These are phyloP conservation scores for Pseudocheirus occidentalis DNA, from an alignment of 2,797 vertebrate genomes.

Conservation along the genomic window DNA sequence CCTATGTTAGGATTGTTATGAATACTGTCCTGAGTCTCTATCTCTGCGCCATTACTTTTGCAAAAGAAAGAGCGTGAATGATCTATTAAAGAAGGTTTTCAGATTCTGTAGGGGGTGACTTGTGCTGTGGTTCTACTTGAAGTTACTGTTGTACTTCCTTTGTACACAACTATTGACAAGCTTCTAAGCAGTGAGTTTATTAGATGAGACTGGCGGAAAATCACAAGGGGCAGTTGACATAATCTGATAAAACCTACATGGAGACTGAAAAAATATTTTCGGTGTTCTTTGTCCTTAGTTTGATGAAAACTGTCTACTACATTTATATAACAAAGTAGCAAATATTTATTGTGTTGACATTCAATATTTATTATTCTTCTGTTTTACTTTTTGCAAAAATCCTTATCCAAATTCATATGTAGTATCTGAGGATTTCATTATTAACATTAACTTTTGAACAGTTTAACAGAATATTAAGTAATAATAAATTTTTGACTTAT, in stretches of 20 bases:
- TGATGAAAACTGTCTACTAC: constrained; percentile 47
- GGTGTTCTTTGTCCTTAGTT: constrained; percentile 19
- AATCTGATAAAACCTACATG: constrained; percentile 19
- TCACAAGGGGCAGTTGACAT: constrained; percentile 12
- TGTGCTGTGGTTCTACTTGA: constrained; percentile 43
- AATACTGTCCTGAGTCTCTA: not conserved
- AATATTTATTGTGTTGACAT: constrained; percentile 49
- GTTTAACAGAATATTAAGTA: not conserved
- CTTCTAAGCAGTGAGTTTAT: constrained; percentile 29
- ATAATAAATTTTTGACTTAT: not conserved
- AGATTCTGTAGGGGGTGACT: constrained; percentile 42
- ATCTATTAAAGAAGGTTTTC: constrained; percentile 38
- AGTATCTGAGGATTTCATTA: not conserved
- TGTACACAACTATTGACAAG: constrained; percentile 8
- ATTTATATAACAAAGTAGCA: constrained; percentile 17
- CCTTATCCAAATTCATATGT: not conserved
- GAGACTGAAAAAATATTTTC: constrained; percentile 55
- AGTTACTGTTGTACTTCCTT: constrained; percentile 10
- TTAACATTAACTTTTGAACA: not conserved
- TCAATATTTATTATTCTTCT: constrained; percentile 33
- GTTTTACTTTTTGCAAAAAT: constrained; percentile 7
- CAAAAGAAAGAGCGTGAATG: constrained; percentile 31
- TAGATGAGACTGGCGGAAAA: constrained; percentile 13
- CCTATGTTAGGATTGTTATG: not conserved
- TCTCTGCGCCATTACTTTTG: constrained; percentile 1